Base-by-base conservation (phyloP, 2,888 invertebrate genomes). In the Spodoptera picta region DNA sequence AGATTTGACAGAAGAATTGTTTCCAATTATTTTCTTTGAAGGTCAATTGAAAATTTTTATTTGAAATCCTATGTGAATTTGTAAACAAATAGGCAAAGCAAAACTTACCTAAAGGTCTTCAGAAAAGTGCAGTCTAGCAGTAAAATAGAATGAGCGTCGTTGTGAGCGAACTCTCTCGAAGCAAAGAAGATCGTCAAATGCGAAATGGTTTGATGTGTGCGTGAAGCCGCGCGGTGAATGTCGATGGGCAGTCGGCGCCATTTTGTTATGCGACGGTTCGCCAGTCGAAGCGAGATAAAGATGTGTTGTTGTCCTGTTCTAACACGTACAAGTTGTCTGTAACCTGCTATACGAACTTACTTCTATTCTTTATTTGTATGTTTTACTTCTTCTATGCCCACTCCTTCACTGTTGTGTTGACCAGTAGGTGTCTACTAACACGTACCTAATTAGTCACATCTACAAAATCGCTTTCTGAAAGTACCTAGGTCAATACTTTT, bases 201-300 rank as follows among this genome's bases (percentile, higher is more conserved):
- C 76, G 65, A 53, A 36, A 60, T 57, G 57, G 47, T 64, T 65
- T 56, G 57, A 46, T 54, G 60, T 62, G 63, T 59, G 60, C 24
- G 50, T 61, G 31, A 56, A 58, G 43, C 24, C 48, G 36, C 50
- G 43, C 69, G 57, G 50, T 67, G 66, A 68, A 74, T 75, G 79
- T 75, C 69, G 71, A 72, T 74, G 66, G 77, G 72, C 69, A 9
- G 36, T 36, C 46, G 67, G 81, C 86, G 93, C 93, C 93, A 92
- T 93, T 83, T 93, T 93, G 92, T 92, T 74, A 79, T 82, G 54
- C 68, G 58, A 64, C 63, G 73, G 59, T 77, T 79, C 88, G 82
- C 79, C 87, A 91, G 87, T 83, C 80, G 73, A 87, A 92, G 82
- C 62, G 87, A 83, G 87, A 88, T 53, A 68, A 70, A 36, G 14